These are phyloP conservation scores for Calyptommatus sinebrachiatus DNA, from an alignment of 2,113 vertebrate species.

Conservation along the genomic window DNA sequence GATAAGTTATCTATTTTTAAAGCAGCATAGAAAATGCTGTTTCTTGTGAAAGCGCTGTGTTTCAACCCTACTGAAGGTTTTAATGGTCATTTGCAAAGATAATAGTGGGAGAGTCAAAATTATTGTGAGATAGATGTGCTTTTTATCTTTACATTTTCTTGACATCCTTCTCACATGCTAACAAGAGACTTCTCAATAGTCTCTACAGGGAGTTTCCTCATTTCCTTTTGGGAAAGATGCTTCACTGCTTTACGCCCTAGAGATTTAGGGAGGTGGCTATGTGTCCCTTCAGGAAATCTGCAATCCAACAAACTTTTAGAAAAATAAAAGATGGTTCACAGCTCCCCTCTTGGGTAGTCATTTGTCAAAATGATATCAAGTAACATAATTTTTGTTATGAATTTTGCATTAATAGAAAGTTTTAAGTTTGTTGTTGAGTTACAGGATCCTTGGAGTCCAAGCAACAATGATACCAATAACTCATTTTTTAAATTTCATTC, in stretches of 20 bases:
- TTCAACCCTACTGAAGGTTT: background rate
- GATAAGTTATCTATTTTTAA: background rate
- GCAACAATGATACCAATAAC: conserved; percentile 44
- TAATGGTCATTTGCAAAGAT: background rate
- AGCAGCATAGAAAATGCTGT: background rate
- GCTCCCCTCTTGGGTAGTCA: background rate
- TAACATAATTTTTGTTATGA: conserved; percentile 38
- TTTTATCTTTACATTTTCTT: background rate
- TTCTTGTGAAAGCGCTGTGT: background rate
- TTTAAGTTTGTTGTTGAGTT: conserved; percentile 54
- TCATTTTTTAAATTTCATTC: conserved; percentile 51
- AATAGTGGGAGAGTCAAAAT: background rate
- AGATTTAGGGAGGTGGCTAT: background rate
- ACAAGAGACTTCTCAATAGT: background rate
- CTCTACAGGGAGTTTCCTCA: background rate
- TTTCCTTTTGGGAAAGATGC: background rate
- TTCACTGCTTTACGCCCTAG: background rate
- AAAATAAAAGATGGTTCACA: background rate
- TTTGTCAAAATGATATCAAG: conserved; percentile 38
- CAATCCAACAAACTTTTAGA: background rate
- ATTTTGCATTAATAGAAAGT: conserved; percentile 29
- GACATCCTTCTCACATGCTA: background rate
- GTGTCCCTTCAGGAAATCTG: background rate
- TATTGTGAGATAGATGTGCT: background rate
- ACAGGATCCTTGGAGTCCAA: conserved; percentile 43